Percentiles rank a stretch among this genome's conserved stretches.
Evolutionary conservation across 2,888 invertebrate species (phyloP).

Genomic region (Scaptodrosophila latifasciaeformis): DNA sequence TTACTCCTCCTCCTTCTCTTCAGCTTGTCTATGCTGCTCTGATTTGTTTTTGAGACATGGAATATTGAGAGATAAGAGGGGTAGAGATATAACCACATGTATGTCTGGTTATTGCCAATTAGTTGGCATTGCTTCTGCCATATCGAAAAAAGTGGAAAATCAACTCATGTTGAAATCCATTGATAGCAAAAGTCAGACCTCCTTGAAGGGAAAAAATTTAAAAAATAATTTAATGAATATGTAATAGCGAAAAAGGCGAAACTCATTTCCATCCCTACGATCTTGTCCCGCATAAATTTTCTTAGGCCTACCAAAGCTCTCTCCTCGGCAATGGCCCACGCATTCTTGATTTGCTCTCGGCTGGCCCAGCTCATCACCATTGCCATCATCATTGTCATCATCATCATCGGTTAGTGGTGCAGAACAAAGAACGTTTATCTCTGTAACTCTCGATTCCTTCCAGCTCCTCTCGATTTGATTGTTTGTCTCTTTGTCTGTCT

Average conservation of each 20-base stretch:
- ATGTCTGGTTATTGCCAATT: conserved; percentile 45
- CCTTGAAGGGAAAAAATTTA: too few species aligned
- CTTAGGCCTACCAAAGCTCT: too few species aligned
- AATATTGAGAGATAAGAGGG: too few species aligned
- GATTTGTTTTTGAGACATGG: too few species aligned
- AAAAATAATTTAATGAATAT: conserved; percentile 61
- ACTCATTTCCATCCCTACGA: conserved; percentile 1
- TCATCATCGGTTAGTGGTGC: too few species aligned
- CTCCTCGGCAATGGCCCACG: too few species aligned
- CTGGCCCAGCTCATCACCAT: too few species aligned
- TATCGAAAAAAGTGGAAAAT: background rate
- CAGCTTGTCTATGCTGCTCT: too few species aligned
- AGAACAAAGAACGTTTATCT: too few species aligned
- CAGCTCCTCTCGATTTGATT: conserved; percentile 4
- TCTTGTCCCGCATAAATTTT: conserved; percentile 46
- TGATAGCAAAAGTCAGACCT: conserved; percentile 10
- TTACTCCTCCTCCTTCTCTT: background rate
- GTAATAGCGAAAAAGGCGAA: conserved; percentile 47
- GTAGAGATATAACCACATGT: background rate
- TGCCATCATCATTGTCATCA: too few species aligned
- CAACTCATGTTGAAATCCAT: conserved; percentile 25
- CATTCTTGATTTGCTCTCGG: too few species aligned
- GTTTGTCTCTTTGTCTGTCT: conserved; percentile 15
- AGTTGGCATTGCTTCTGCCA: conserved; percentile 12
- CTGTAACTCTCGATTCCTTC: conserved; percentile 1